phyloP scores from a whole-genome alignment of 2,113 vertebrate species.

The Micromys minutus region DNA sequence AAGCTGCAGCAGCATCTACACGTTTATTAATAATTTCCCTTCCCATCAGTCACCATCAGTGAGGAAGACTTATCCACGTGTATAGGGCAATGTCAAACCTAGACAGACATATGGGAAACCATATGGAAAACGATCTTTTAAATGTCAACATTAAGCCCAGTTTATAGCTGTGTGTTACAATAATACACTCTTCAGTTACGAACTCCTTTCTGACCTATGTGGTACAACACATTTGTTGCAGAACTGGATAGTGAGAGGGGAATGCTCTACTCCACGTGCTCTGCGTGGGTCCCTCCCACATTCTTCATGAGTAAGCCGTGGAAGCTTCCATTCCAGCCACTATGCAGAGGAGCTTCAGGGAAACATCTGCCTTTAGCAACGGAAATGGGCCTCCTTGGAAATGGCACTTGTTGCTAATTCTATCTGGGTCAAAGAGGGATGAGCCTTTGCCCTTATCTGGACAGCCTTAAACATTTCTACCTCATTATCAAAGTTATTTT shows the following conservation, averaged over 20 bases:
- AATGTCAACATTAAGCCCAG: not conserved
- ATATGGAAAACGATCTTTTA: conserved; percentile 32
- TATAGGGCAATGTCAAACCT: not conserved
- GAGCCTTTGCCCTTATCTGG: not conserved
- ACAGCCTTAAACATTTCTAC: conserved; percentile 30
- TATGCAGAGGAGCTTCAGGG: not conserved
- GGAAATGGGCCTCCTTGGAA: not conserved
- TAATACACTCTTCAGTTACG: conserved; percentile 7
- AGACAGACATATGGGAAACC: not conserved
- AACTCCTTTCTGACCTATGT: conserved; percentile 41
- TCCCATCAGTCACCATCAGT: not conserved
- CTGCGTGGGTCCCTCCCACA: not conserved
- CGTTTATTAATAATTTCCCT: not conserved
- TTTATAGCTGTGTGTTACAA: not conserved
- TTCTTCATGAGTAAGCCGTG: not conserved
- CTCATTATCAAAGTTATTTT: conserved; percentile 53
- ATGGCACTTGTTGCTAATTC: conserved; percentile 14
- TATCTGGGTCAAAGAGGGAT: not conserved
- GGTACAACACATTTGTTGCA: conserved; percentile 21
- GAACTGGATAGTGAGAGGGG: not conserved
- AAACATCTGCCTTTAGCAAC: not conserved
- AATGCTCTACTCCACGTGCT: not conserved
- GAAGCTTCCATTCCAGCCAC: not conserved
- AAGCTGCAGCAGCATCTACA: not conserved
- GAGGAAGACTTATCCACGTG: not conserved